phyloP scores from a whole-genome alignment of 2,888 invertebrate species.

The Lapara coniferarum region DNA sequence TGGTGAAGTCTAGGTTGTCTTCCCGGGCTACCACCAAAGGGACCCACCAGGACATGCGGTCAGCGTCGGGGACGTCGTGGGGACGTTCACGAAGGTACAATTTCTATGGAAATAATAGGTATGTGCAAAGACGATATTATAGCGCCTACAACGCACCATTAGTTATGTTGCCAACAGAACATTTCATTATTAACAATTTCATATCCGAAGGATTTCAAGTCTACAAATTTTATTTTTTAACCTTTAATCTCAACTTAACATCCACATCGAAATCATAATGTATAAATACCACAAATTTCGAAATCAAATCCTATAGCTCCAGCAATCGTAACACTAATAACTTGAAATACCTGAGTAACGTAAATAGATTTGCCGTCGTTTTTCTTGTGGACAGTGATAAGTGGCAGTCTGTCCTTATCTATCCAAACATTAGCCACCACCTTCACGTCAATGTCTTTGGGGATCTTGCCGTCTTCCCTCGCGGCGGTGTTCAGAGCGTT shows the following conservation, averaged over 20 bases:
- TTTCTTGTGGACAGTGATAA: conserved; percentile 87
- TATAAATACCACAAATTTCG: too few species aligned
- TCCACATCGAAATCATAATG: too few species aligned
- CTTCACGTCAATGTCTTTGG: conserved; percentile 81
- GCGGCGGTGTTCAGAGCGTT: conserved; percentile 87
- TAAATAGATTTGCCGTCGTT: conserved; percentile 85
- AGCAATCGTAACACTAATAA: too few species aligned
- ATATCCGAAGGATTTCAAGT: too few species aligned
- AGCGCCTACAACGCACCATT: background rate
- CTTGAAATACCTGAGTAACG: conserved; percentile 84
- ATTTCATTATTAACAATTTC: background rate
- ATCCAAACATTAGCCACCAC: conserved; percentile 93
- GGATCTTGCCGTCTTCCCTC: conserved; percentile 79
- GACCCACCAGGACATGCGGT: conserved; percentile 89
- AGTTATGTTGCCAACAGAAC: too few species aligned
- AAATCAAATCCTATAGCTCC: too few species aligned
- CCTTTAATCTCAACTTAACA: too few species aligned
- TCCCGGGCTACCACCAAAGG: conserved; percentile 86
- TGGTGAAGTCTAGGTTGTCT: conserved; percentile 83
- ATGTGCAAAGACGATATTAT: background rate
- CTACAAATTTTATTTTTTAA: too few species aligned
- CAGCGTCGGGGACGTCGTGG: conserved; percentile 88
- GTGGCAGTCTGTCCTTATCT: conserved; percentile 90
- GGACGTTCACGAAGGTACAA: conserved; percentile 89
- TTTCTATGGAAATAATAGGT: conserved; percentile 69